Base-by-base conservation (phyloP, 2,888 invertebrate genomes). In the Tiphia femorata region DNA sequence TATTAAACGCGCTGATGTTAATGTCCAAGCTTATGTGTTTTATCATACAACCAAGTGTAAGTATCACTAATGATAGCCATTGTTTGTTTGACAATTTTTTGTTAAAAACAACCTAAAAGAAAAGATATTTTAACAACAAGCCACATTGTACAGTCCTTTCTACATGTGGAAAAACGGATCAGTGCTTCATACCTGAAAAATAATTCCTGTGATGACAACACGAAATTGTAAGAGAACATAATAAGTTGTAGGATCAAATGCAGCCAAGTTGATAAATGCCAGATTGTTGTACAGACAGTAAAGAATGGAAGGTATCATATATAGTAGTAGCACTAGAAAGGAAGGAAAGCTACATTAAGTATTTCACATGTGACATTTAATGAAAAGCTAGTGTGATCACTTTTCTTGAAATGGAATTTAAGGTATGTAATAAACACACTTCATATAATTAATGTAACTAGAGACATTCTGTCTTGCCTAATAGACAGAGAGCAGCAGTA, bases 271-370 rank as follows among this genome's bases (percentile, higher is more conserved):
- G 47, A 94, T 86, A 84, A 96, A 97, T 23, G 96, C 90, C 75
- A 98, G 87, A 85, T 97, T 97, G 81, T 98, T 97, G 86, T 97
- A 97, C 47, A 97, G 86, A 76, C 96, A 97, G 81, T 98, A 98
- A 49, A 97, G 84, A 75, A 94, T 88, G 0, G 97, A 93, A 35
- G 97, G 97, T 63, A 97, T 90, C 84, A 96, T 93, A 80, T 98
- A 97, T 38, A 95, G 81, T 50, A 91, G 81, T 68, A 95, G 84
- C 40, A 96, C 93, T 94, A 85, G 67, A 90, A 67, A 75, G 33
- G 1, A 2, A 49, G 0, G 37, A 30, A 40, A 6, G n/a, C n/a
- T n/a, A n/a, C n/a, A n/a, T n/a, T 33, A 33, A 33, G 10, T 4
- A 29, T 29, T 29, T 4, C 33, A 12, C 12, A 33, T 33, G 6